Percentiles rank a stretch among this genome's conserved stretches.
phyloP scores from a whole-genome alignment of 1,140 invertebrate species.

The Cydia amplana region DNA sequence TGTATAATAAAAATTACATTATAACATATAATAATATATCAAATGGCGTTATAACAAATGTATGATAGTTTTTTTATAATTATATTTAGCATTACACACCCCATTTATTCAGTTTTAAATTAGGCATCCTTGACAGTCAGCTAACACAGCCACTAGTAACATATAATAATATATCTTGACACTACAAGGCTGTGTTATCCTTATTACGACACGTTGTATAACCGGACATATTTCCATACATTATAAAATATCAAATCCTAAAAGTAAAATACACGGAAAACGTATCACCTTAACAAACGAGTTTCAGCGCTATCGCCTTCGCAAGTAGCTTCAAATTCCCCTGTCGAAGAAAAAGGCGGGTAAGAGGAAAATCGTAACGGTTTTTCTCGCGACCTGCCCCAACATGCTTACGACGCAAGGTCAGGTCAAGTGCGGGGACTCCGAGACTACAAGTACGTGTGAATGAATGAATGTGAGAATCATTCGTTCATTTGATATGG shows the following conservation, averaged over 20 bases:
- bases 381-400: conserved; percentile 22
- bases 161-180: too few relatives aligned
- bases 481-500: conserved; percentile 18
- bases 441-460: not conserved
- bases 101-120: too few relatives aligned
- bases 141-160: too few relatives aligned
- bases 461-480: conserved; percentile 25
- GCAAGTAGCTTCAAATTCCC: not conserved
- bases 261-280: not conserved
- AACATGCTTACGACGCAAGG: conserved; percentile 6
- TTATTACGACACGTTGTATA: too few relatives aligned
- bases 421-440: conserved; percentile 6
- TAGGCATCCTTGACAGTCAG: too few relatives aligned
- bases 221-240: not conserved
- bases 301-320: not conserved
- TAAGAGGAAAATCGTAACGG: conserved; percentile 14
- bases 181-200: too few relatives aligned
- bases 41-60: too few relatives aligned
- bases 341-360: not conserved
- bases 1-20: too few relatives aligned
- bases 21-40: too few relatives aligned
- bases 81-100: too few relatives aligned
- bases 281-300: not conserved
- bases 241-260: not conserved
- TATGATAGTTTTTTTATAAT: too few relatives aligned